Conservation (phyloP, 2,113 vertebrate species). For the Archocentrus centrarchus region DNA sequence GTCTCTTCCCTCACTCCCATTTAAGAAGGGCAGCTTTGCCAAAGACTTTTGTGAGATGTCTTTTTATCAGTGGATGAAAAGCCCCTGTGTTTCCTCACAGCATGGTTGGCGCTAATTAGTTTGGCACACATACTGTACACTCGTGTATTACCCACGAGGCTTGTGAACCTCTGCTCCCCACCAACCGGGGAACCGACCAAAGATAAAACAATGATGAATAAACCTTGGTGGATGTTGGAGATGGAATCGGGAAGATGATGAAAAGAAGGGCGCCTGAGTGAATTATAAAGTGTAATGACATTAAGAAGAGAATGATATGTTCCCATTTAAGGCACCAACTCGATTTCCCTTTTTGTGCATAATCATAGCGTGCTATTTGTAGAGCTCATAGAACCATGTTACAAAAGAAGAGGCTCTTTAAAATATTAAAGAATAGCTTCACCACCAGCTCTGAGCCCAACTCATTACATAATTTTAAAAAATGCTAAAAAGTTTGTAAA, state of each 20-base stretch:
- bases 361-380: neutral
- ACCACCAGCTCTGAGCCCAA: too few species aligned
- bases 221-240: conserved; percentile 38
- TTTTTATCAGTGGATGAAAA: conserved; percentile 60
- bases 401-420: neutral
- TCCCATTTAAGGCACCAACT: conserved; percentile 8
- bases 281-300: conserved; percentile 27
- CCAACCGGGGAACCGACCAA: conserved; percentile 38
- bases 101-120: conserved; percentile 73
- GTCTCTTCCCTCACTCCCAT: conserved; percentile 41
- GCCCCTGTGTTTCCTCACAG: conserved; percentile 60
- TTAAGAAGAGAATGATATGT: conserved; percentile 1
- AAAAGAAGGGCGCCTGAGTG: conserved; percentile 24
- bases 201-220: conserved; percentile 63
- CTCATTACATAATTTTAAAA: too few species aligned
- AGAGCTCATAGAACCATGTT: neutral
- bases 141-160: conserved; percentile 66
- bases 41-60: conserved; percentile 51
- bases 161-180: conserved; percentile 50
- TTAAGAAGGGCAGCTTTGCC: conserved; percentile 46
- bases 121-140: conserved; percentile 48
- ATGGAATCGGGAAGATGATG: conserved; percentile 25
- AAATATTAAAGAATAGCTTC: conserved; percentile 5
- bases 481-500: neutral
- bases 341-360: conserved; percentile 24